Base-by-base conservation (phyloP, 2,797 vertebrate genomes). In the Xyrichtys novacula region DNA sequence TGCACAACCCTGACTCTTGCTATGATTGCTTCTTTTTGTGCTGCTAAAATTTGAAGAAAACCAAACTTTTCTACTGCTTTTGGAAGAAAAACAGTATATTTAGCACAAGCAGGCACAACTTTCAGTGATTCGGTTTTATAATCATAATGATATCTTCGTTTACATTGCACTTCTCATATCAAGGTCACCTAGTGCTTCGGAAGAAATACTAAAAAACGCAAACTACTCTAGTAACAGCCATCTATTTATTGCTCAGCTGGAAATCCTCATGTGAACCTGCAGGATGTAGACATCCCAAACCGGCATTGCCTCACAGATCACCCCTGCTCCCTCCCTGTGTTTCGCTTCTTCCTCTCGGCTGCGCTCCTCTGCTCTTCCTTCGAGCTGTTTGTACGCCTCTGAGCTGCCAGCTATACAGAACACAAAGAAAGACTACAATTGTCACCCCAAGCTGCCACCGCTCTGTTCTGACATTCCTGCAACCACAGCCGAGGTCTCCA, bases 301-400 rank as follows among this genome's bases (percentile, higher is more conserved):
- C 12, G 12, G 17, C 22, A 17, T 9, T 14, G 29, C 25, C 23
- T 40, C 9, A 50, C 9, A 22, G 15, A 36, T 52, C n/a, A 44
- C 32, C 31, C 17, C 17, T n/a, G 32, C 5, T 50, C 19, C 20
- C 20, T 40, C 34, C 6, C 8, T 28, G 57, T 47, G 25, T 26
- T 20, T 54, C 29, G 17, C 26, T 44, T 47, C 22, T 38, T 49
- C 36, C 44, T 56, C 40, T 19, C 16, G 43, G 44, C 29, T 65
- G 31, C 25, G 23, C 44, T 46, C 44, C 44, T 25, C 44, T 46
- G 22, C 44, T 46, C 12, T 46, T 7, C 44, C 44, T 46, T 11
- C 22, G 23, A 28, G 53, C 39, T 53, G 39, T 58, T 46, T 62
- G 46, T 44, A 32, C 34, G 6, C 29, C 22, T 44, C 57, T 38